Base-by-base conservation (phyloP, 2,888 invertebrate species). In the Oxycera nigricornis region DNA sequence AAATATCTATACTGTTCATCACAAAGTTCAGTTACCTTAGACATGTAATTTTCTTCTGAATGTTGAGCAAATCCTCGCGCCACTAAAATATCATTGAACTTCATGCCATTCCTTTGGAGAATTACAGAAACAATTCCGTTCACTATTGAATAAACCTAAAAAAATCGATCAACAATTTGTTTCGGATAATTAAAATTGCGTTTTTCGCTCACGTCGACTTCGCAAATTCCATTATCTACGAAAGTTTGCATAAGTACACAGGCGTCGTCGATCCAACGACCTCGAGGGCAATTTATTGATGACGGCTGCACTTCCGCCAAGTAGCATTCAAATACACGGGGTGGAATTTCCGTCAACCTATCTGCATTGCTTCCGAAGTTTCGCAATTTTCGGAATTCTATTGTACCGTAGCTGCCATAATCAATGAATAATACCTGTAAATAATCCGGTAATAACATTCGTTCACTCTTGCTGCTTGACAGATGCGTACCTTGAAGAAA, bases 41-140 rank as follows among this genome's bases (percentile, higher is more conserved):
- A 96, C 62, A 92, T 87, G 80, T 90, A 93, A 80, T 90, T 90
- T 82, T 96, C 96, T 78, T 93, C 92, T 6, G 89, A 88, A 14
- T 84, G 80, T 61, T 91, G 89, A 0, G 93, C 96, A 78, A 86
- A 89, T 0, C 89, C 89, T 11, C 87, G 82, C 0, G 88, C 83
- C 0, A 94, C 83, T 6, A 97, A 85, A 72, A 87, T 84, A 3
- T 91, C 84, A 82, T 94, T 94, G 6, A 94, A 82, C 77, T 83
- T 88, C 0, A 86, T 72, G 1, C 83, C 81, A 1, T 85, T 86
- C 11, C 80, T 65, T 7, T 87, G 86, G 52, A 96, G 82, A 72
- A 91, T 89, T 1, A 96, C 85, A 1, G 91, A 87, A 0, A 94
- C 89, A 1, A 94, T 87, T 50, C 91, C 90, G 75, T 92, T 89